These are phyloP conservation scores for Lasioglossum leucozonium DNA, from an alignment of 2,888 invertebrate species.

Conservation along the genomic window DNA sequence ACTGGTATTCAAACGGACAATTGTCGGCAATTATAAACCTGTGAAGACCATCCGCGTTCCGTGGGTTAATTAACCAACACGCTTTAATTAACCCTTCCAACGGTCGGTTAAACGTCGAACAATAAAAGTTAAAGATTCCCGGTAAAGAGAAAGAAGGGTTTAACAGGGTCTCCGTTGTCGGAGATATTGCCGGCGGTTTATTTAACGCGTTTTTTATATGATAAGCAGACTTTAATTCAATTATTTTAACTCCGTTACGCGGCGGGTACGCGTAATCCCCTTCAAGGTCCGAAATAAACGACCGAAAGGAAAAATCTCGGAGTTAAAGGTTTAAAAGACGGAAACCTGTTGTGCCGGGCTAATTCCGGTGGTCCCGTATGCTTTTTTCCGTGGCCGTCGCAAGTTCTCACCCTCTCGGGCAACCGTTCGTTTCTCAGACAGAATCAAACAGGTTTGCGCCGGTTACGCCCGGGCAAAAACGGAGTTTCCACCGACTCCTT, in stretches of 20 bases:
- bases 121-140: slow-evolving; percentile 2
- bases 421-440: slow-evolving; percentile 67
- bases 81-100: not conserved
- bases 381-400: slow-evolving; percentile 48
- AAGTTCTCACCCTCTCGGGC: slow-evolving; percentile 65
- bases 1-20: not conserved
- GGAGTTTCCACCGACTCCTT: slow-evolving; percentile 50
- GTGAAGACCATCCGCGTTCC: not conserved
- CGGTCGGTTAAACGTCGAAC: not conserved
- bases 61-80: not conserved
- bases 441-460: slow-evolving; percentile 70
- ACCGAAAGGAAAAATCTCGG: slow-evolving; percentile 52
- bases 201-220: slow-evolving; percentile 48
- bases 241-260: slow-evolving; percentile 47
- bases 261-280: slow-evolving; percentile 35
- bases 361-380: slow-evolving; percentile 34
- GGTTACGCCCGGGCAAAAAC: slow-evolving; percentile 58
- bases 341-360: slow-evolving; percentile 67
- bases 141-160: not conserved
- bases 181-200: slow-evolving; percentile 8
- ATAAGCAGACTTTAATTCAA: slow-evolving; percentile 49
- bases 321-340: slow-evolving; percentile 67
- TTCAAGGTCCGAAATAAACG: slow-evolving; percentile 49
- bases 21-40: not conserved
- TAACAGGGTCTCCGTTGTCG: not conserved